Percentiles rank a stretch among this genome's conserved stretches.
Conservation (phyloP, 1,140 invertebrate species). For the Drosophila melanica region DNA sequence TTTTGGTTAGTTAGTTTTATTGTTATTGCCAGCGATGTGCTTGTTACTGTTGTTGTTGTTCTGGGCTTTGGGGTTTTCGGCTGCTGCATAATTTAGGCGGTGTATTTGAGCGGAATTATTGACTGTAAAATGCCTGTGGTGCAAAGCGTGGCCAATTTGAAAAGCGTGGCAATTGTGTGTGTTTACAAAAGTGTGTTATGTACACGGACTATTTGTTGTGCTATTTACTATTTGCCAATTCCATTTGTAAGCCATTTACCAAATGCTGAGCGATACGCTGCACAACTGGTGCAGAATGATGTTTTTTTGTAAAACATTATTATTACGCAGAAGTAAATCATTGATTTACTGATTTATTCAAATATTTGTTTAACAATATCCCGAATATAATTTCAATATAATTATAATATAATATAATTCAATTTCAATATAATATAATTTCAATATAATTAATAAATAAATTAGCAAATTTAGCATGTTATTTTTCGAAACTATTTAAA, state of each 20-base stretch:
- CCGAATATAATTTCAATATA: too few species aligned
- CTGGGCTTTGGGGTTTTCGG: constrained; percentile 32
- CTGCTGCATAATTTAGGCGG: constrained; percentile 67
- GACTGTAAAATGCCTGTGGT: constrained; percentile 53
- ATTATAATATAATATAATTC: too few species aligned
- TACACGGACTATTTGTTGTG: background rate
- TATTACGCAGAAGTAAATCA: too few species aligned
- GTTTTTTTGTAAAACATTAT: too few species aligned
- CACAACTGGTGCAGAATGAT: too few species aligned
- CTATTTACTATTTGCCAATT: background rate
- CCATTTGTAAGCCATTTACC: background rate
- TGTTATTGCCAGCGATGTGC: constrained; percentile 4
- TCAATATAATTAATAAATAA: too few species aligned
- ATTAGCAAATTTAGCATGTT: too few species aligned
- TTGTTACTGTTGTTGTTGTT: constrained; percentile 11
- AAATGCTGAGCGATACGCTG: background rate
- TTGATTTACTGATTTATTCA: too few species aligned
- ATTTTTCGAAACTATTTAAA: too few species aligned
- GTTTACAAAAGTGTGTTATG: background rate
- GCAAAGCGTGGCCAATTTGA: background rate
- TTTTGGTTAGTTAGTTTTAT: constrained; percentile 38
- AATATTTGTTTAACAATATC: too few species aligned
- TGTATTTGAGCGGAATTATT: constrained; percentile 77
- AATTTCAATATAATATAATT: too few species aligned
- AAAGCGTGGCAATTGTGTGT: background rate